Conservation (phyloP, 2,888 invertebrate genomes). For the Parapristionchus giblindavisi region DNA sequence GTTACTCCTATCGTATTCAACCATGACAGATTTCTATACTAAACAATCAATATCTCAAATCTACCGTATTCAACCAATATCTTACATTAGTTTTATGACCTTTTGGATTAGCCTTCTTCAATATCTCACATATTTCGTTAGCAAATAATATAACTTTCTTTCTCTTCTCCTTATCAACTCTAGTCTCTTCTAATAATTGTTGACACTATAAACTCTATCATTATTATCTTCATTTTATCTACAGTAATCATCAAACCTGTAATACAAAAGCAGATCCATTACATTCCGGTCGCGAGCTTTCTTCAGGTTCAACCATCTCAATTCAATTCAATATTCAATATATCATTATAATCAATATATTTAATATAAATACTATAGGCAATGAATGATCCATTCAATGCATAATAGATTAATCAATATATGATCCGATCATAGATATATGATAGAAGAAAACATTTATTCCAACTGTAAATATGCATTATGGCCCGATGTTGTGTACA, state of each 20-base stretch:
- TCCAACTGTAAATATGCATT: constrained; percentile 32
- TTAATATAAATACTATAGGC: background rate
- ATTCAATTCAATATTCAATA: background rate
- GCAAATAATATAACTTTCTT: constrained; percentile 23
- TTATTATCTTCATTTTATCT: background rate
- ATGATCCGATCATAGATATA: background rate
- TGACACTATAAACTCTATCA: constrained; percentile 32
- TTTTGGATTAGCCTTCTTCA: constrained; percentile 12
- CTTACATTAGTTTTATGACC: constrained; percentile 32
- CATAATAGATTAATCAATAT: background rate
- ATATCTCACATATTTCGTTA: constrained; percentile 3
- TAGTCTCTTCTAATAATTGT: constrained; percentile 30
- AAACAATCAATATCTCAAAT: no score
- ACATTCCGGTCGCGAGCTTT: background rate
- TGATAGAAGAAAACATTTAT: constrained; percentile 23
- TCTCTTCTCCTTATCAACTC: constrained; percentile 27
- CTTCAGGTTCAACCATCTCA: background rate
- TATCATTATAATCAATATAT: background rate
- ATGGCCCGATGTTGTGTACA: constrained; percentile 29
- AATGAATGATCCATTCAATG: constrained; percentile 20
- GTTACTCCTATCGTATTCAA: constrained; percentile 16
- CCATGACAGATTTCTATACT: constrained; percentile 19
- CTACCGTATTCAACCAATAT: no score
- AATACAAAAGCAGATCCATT: constrained; percentile 24
- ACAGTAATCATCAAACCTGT: background rate